Conservation (phyloP, 2,797 vertebrate species). For the Pygocentrus nattereri region DNA sequence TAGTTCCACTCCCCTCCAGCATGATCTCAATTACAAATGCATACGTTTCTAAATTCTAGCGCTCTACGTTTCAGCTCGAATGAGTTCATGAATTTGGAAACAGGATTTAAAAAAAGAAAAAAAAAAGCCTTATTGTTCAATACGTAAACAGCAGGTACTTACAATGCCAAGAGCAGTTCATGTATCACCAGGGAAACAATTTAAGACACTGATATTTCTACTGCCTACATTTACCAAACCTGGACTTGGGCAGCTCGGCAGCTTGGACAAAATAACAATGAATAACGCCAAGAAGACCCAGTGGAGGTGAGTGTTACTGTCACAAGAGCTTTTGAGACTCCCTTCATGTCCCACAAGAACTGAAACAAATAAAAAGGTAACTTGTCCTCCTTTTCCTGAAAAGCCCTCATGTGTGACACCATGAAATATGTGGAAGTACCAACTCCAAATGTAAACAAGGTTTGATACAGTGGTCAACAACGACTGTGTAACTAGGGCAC, state of each 20-base stretch:
- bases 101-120: conserved; percentile 10
- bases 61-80: conserved; percentile 22
- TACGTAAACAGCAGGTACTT: conserved; percentile 27
- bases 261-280: neutral
- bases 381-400: conserved; percentile 5
- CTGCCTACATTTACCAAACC: conserved; percentile 29
- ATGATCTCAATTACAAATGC: conserved; percentile 30
- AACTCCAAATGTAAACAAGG: conserved; percentile 25
- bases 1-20: conserved; percentile 35
- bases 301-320: neutral
- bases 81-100: conserved; percentile 18
- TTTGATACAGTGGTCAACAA: neutral
- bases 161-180: conserved; percentile 17
- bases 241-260: neutral
- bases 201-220: conserved; percentile 36
- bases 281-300: conserved; percentile 6
- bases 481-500: neutral
- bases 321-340: conserved; percentile 26
- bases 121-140: neutral
- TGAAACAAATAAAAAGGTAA: conserved; percentile 27
- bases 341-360: neutral
- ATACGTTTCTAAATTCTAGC: conserved; percentile 18
- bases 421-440: neutral
- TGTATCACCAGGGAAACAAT: conserved; percentile 39
- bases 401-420: neutral